Conservation (phyloP, 2,797 vertebrate species). For the Leuciscus waleckii region DNA sequence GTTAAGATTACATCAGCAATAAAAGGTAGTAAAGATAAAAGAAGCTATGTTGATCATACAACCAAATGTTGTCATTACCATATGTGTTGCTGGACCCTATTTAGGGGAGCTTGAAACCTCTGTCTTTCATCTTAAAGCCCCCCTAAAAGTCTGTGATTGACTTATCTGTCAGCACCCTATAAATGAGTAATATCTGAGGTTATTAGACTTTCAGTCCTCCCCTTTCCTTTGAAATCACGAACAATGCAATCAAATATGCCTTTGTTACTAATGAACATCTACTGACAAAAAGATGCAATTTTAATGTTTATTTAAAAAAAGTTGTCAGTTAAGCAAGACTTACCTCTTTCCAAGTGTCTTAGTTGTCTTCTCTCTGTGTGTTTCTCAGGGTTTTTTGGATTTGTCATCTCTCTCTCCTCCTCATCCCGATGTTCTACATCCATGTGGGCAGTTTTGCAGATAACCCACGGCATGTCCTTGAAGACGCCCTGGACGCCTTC, state of each 20-base stretch:
- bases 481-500: conserved; percentile 90
- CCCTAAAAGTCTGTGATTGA: background rate
- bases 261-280: background rate
- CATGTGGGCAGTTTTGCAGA: conserved; percentile 77
- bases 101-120: background rate
- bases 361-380: background rate
- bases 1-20: conserved; percentile 9
- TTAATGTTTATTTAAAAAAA: no score
- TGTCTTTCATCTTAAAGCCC: background rate
- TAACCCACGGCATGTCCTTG: conserved; percentile 82
- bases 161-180: background rate
- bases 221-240: background rate
- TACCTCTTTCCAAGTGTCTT: background rate
- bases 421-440: conserved; percentile 94
- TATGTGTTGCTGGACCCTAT: background rate
- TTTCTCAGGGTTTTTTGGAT: conserved; percentile 88
- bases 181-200: background rate
- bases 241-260: background rate
- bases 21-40: background rate
- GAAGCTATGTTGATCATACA: background rate
- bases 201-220: background rate
- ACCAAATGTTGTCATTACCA: background rate
- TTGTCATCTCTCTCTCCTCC: conserved; percentile 86
- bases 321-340: no score
- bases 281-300: background rate